Conservation (phyloP, 2,113 vertebrate species). For the Gavia stellata region DNA sequence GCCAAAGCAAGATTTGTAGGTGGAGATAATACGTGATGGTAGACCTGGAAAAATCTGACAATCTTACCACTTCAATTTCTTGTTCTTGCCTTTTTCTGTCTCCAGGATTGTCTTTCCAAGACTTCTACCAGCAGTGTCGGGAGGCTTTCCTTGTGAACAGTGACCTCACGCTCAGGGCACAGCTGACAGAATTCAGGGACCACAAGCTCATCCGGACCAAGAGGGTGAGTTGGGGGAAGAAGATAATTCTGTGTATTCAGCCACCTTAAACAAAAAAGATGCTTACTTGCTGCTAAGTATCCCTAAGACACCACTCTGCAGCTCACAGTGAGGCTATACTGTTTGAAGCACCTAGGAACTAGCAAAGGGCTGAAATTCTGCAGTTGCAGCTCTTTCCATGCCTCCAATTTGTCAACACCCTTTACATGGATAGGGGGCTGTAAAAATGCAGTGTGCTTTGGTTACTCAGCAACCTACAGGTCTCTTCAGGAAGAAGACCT, state of each 20-base stretch:
- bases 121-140: slow-evolving; percentile 97
- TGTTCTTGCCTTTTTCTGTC: neutral
- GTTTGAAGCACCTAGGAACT: neutral
- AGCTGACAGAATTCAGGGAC: slow-evolving; percentile 96
- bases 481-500: neutral
- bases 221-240: slow-evolving; percentile 74
- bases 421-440: neutral
- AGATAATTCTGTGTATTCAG: neutral
- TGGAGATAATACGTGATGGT: neutral
- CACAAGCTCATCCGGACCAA: slow-evolving; percentile 94
- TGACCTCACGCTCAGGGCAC: slow-evolving; percentile 93
- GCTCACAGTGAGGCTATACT: neutral
- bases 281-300: neutral
- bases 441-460: neutral
- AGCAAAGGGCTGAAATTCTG: neutral
- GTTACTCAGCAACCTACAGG: neutral
- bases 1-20: neutral
- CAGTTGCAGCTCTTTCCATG: neutral
- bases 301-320: neutral
- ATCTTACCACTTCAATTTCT: neutral
- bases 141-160: slow-evolving; percentile 97
- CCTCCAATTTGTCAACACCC: neutral
- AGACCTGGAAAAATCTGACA: neutral
- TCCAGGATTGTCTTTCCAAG: slow-evolving; percentile 95
- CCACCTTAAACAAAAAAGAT: neutral